phyloP scores from a whole-genome alignment of 2,888 invertebrate species.

The Ennomos erosarius region DNA sequence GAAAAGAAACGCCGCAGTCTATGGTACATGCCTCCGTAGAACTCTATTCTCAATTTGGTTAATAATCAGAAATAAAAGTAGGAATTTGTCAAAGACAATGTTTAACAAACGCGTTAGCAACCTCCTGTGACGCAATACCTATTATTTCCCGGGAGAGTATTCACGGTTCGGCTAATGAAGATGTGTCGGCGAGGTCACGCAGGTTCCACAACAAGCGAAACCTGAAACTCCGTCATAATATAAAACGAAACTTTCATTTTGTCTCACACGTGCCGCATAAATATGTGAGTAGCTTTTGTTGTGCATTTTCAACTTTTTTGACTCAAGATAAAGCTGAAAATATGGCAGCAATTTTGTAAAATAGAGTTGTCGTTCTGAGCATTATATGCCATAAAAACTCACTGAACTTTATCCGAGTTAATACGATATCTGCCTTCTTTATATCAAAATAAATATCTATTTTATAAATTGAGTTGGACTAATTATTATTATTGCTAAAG shows the following conservation, averaged over 20 bases:
- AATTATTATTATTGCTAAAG: too few species aligned
- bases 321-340: slow-evolving; percentile 6
- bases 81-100: slow-evolving; percentile 20
- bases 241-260: slow-evolving; percentile 45
- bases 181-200: slow-evolving; percentile 65
- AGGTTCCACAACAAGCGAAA: slow-evolving; percentile 44
- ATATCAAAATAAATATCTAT: neutral
- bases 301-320: slow-evolving; percentile 9
- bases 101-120: slow-evolving; percentile 24
- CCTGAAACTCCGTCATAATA: slow-evolving; percentile 41
- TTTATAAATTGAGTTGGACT: too few species aligned
- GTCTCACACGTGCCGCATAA: slow-evolving; percentile 29
- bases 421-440: slow-evolving; percentile 6
- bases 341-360: neutral
- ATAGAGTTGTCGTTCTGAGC: too few species aligned
- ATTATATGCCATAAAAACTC: slow-evolving; percentile 19
- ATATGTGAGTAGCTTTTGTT: slow-evolving; percentile 13
- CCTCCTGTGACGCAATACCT: slow-evolving; percentile 45
- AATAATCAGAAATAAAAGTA: neutral
- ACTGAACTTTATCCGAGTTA: slow-evolving; percentile 7
- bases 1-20: too few species aligned
- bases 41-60: neutral
- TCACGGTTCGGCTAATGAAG: slow-evolving; percentile 70
- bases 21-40: too few species aligned
- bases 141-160: slow-evolving; percentile 67